Conservation (phyloP, 1,140 invertebrate species). For the Calliopsis andreniformis region DNA sequence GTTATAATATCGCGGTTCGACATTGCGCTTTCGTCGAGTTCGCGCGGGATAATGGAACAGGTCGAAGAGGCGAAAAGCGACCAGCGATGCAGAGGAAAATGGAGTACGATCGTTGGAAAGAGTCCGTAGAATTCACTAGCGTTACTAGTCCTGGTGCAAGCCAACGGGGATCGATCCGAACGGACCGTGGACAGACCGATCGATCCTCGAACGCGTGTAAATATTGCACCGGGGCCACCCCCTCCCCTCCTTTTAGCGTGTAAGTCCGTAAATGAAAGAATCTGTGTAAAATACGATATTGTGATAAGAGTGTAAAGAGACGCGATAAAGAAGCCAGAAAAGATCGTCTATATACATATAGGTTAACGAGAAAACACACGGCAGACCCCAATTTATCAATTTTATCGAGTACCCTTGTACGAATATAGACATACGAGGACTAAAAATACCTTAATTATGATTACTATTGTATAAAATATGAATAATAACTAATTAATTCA, state of each 20-base stretch:
- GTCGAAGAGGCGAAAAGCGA: constrained; percentile 24
- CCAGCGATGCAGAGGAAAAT: constrained; percentile 9
- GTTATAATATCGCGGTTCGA: no score
- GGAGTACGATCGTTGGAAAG: constrained; percentile 29
- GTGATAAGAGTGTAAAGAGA: constrained; percentile 80
- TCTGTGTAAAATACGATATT: constrained; percentile 79
- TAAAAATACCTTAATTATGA: constrained; percentile 81
- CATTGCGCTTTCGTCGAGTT: constrained; percentile 53
- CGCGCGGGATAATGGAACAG: constrained; percentile 29
- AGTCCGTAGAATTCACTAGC: constrained; percentile 75
- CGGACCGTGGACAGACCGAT: constrained; percentile 43
- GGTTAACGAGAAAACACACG: constrained; percentile 53
- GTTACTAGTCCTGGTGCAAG: constrained; percentile 73
- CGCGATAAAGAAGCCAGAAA: constrained; percentile 52
- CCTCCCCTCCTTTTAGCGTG: constrained; percentile 53
- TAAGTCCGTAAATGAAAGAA: constrained; percentile 75
- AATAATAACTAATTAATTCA: constrained; percentile 81
- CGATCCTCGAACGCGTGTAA: constrained; percentile 64
- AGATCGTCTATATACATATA: constrained; percentile 68
- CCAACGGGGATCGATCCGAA: constrained; percentile 53
- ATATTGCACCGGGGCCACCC: constrained; percentile 70
- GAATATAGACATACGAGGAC: constrained; percentile 77
- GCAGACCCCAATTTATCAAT: constrained; percentile 68
- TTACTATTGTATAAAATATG: constrained; percentile 81
- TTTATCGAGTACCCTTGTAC: constrained; percentile 75